phyloP scores from a whole-genome alignment of 2,113 vertebrate genomes.

The Pardalotus punctatus region DNA sequence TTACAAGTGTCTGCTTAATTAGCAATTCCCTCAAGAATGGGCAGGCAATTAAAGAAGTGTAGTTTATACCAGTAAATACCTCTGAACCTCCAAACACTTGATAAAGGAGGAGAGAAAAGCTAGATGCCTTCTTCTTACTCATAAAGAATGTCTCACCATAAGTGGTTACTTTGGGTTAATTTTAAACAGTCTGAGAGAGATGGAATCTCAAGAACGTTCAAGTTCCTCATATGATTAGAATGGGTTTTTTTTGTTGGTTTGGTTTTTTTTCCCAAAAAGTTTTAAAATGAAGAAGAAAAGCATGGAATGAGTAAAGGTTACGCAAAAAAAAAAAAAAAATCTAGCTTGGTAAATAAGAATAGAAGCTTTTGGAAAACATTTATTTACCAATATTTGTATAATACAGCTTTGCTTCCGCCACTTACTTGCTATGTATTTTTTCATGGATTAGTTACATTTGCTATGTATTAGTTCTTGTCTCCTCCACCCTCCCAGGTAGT shows the following conservation, averaged over 20 bases:
- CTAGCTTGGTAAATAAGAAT: neutral
- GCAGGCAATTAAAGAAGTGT: neutral
- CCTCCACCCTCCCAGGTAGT: neutral
- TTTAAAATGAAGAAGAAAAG: neutral
- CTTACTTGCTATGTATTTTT: neutral
- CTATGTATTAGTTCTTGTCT: neutral
- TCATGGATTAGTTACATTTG: too few relatives aligned
- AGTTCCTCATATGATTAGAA: neutral
- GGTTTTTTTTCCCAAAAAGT: neutral
- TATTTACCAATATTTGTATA: neutral
- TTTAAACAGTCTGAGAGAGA: neutral
- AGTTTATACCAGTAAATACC: neutral
- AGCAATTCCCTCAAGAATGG: neutral
- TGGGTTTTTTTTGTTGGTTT: rapidly evolving
- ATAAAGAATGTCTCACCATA: neutral
- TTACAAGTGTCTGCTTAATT: neutral
- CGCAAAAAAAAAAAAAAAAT: neutral
- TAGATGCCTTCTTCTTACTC: neutral
- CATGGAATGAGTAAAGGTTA: neutral
- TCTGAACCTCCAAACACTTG: neutral
- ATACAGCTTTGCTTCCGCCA: neutral
- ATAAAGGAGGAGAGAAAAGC: neutral
- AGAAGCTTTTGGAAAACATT: neutral
- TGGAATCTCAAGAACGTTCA: neutral
- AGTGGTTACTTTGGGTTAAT: neutral